Conservation (phyloP, 2,888 invertebrate species). For the Meteorus cinctellus region DNA sequence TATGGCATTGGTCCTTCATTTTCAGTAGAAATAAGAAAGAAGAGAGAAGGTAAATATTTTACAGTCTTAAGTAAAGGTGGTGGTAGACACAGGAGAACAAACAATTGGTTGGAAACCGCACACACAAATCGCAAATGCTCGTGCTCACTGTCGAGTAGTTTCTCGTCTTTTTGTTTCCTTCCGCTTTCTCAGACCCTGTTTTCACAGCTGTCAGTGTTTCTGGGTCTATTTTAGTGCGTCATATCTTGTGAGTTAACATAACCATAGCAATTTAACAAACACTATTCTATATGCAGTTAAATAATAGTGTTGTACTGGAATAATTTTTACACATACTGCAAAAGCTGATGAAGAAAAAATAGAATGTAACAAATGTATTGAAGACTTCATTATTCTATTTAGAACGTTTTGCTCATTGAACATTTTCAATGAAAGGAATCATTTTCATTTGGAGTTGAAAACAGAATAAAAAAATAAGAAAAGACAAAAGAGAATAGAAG, state of each 20-base stretch:
- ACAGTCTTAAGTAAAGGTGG: neutral
- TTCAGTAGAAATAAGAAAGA: neutral
- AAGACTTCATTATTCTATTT: neutral
- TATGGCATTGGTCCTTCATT: neutral
- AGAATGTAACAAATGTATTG: neutral
- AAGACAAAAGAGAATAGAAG: neutral
- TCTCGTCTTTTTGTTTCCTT: slow-evolving; percentile 10
- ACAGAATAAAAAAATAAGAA: neutral
- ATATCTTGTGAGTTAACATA: neutral
- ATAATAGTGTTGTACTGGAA: neutral
- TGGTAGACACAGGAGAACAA: slow-evolving; percentile 28
- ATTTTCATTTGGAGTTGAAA: neutral
- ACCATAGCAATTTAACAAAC: neutral
- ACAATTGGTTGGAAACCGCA: slow-evolving; percentile 40
- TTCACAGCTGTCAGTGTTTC: slow-evolving; percentile 11
- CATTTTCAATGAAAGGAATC: neutral
- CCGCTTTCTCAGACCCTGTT: neutral
- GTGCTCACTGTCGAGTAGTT: slow-evolving; percentile 13
- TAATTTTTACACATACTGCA: neutral
- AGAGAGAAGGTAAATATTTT: neutral
- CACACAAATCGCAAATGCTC: neutral
- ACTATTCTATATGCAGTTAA: neutral
- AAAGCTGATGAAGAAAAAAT: neutral
- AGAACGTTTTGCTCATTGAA: neutral
- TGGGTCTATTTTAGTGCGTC: neutral